Evolutionary conservation across 2,113 vertebrate species (phyloP), one percentile per base, ranked within the genome.

Genomic region (Nanorana parkeri): DNA sequence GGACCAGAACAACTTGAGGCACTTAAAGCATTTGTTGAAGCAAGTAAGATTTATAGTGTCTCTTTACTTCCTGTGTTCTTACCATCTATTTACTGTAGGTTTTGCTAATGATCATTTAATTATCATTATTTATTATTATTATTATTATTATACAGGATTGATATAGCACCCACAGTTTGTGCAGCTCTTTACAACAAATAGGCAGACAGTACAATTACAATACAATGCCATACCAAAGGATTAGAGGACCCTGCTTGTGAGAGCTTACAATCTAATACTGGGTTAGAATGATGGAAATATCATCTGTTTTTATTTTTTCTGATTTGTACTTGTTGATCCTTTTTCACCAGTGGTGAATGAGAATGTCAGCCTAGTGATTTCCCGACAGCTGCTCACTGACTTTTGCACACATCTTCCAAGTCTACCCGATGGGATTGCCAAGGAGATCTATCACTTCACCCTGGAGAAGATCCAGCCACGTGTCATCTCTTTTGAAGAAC

Each of bases 1-100:
- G 96, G 95, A 80, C 91, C 88, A 52, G 97, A 99, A 60, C 98
- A 99, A 60, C 92, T 98, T 80, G 98, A 99, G 86, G 96, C 97
- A 84, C 90, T 99, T 86, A 99, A 98, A 94, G 97, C 97, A 79
- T 99, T 99, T 92, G 97, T 99, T 80, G 98, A 99, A 97, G 97
- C 98, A 89, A 99, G 98, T 99, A 95, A 93, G 97, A 36, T 20
- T 54, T 20, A 16, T 64, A 1, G n/a, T 64, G 61, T 28, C 41
- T 47, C 0, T 47, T 11, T 47, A 47, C 41, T 47, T 8, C 41
- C 10, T 1, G 2, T 16, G n/a, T 61, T 20, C 19, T n/a, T 3
- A n/a, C 58, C 19, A n/a, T 23, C 58, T 36, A 61, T 61, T n/a
- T 20, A 61, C 8, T 47, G 41, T 11, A 47, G 41, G 10, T 47